Base-by-base conservation (phyloP, 2,113 vertebrate genomes). In the Myiozetetes cayanensis region DNA sequence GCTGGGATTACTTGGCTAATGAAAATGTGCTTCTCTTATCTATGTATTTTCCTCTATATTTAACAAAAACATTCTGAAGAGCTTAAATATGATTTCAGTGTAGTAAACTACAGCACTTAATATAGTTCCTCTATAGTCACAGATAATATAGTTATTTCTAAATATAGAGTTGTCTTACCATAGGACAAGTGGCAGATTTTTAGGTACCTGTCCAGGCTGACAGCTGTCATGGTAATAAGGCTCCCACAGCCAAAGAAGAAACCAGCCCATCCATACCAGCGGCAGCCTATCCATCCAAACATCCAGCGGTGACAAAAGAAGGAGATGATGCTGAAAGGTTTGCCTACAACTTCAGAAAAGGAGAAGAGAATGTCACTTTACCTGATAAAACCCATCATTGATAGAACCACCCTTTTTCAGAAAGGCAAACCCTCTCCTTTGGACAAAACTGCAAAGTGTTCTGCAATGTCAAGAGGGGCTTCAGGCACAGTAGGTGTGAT, bases 201-300 rank as follows among this genome's bases (percentile, higher is more conserved):
- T 56, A 99, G 95, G 94, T 99, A 99, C 52, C 99, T 98, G 89
- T 99, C 99, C 95, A 99, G 96, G 97, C 99, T 99, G 96, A 99
- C 98, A 65, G 98, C 97, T 4, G 99, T 99, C 99, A 99, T 98
- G 12, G 99, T 99, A 95, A 98, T 99, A 59, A 99, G 99, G 93
- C 99, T 99, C 28, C 98, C 99, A 33, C 98, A 99, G 65, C 99
- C 99, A 72, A 99, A 99, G 98, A 99, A 99, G 97, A 99, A 99
- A 10, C 99, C 98, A 4, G 98, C 98, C 99, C 99, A 99, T 73
- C 99, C 99, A 0, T 99, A 99, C 98, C 98, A 99, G 37, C 97
- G 98, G 89, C 99, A 99, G 70, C 98, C 98, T 9, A 98, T 97
- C 99, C 99, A 99, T 66, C 99, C 99, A 14, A 99, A 99, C 84